Evolutionary conservation across 2,113 vertebrate species (phyloP), one percentile per base, ranked within the genome.

Genomic region (Aegithalos caudatus): DNA sequence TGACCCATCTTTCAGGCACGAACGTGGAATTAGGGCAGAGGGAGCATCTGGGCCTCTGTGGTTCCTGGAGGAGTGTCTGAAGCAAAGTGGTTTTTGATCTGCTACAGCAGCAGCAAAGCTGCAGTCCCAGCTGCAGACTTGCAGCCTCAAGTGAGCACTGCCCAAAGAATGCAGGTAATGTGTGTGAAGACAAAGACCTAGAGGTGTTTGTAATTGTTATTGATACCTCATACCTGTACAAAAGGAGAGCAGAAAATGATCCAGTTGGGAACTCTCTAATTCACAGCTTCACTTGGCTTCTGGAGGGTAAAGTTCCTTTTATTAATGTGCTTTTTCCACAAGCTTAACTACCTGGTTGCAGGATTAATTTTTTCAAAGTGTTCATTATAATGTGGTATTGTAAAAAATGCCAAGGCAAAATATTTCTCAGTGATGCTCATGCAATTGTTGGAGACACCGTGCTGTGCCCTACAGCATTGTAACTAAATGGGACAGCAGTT

Each of bases 321-420:
- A 50, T 53, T 81, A 69, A 61, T 38, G 27, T 77, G 35, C 4
- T 53, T 61, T 70, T 80, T 72, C 67, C 57, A 33, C 48, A 57
- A 24, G 8, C 60, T 90, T 78, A 80, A 51, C 42, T 71, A 25
- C 2, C 1, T 2, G 3, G 35, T 54, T 78, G 47, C 37, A 77
- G 65, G 42, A 54, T 73, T 88, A 37, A 20, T 91, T 90, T 94
- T 94, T 94, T 85, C 61, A 51, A 51, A 33, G 48, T 67, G 10
- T 73, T 86, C 37, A 42, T 66, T 83, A 14, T 83, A 58, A 54
- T 23, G 24, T 45, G 45, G 28, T 40, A 21, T 40, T 81, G 22
- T 71, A 76, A 60, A 94, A 86, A 60, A 21, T 16, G 25, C 29
- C 28, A 64, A 53, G 61, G 31, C 25, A 51, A 51, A 28, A 10